A percentile compares a stretch with the other conserved stretches of the same genome.
These are phyloP conservation scores for Polietes domitor DNA, from an alignment of 2,888 invertebrate species.

Conservation along the genomic window DNA sequence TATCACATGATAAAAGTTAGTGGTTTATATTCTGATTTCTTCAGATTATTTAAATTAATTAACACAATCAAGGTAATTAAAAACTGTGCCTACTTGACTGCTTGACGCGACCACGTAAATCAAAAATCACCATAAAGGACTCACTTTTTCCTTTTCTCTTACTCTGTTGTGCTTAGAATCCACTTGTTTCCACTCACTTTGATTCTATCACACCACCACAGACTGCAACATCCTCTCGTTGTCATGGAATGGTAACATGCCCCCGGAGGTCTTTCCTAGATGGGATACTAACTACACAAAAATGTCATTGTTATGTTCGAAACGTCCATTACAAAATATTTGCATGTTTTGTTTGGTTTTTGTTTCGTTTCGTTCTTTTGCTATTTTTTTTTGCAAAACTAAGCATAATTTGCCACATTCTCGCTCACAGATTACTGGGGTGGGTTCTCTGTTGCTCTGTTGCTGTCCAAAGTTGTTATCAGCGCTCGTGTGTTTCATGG, in stretches of 20 bases:
- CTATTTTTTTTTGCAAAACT: not conserved
- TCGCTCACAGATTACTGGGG: constrained; percentile 2
- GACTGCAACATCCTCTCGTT: constrained; percentile 1
- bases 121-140: too few relatives aligned
- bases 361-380: too few relatives aligned
- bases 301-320: constrained; percentile 38
- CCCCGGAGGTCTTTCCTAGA: constrained; percentile 19
- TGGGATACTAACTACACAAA: constrained; percentile 33
- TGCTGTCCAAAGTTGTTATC: not conserved
- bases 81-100: too few relatives aligned
- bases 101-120: too few relatives aligned
- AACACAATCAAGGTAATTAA: too few relatives aligned
- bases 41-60: too few relatives aligned
- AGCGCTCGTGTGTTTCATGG: constrained; percentile 5
- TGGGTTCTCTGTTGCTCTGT: not conserved
- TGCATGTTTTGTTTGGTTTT: constrained; percentile 7
- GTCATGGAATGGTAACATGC: not conserved
- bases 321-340: constrained; percentile 40
- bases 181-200: not conserved
- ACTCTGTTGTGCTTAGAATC: not conserved
- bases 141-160: too few relatives aligned
- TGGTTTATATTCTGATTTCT: too few relatives aligned
- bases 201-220: not conserved
- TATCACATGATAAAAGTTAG: too few relatives aligned
- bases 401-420: constrained; percentile 40